phyloP scores from a whole-genome alignment of 1,140 invertebrate genomes.

The Musca domestica region DNA sequence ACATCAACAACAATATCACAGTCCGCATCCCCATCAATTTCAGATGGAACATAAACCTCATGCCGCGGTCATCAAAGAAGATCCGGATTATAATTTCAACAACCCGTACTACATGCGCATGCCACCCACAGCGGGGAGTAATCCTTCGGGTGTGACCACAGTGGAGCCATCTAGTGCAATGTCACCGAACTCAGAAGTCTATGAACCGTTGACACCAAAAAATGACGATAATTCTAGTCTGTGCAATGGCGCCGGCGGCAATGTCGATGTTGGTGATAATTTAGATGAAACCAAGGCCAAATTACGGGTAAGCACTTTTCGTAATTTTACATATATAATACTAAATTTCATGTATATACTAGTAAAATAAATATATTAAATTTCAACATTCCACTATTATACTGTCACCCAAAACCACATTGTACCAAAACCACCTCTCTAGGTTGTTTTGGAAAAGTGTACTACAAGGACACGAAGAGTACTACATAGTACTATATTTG shows the following conservation, averaged over 20 bases:
- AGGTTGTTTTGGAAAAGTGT: too few species aligned
- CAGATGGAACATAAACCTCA: constrained; percentile 19
- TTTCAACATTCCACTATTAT: neutral
- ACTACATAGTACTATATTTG: too few species aligned
- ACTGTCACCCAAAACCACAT: too few species aligned
- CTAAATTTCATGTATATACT: too few species aligned
- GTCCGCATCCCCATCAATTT: constrained; percentile 28
- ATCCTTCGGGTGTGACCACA: constrained; percentile 23
- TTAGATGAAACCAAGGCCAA: constrained; percentile 47
- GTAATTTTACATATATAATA: too few species aligned
- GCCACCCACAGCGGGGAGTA: constrained; percentile 23
- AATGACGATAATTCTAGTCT: constrained; percentile 51
- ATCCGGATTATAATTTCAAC: constrained; percentile 46
- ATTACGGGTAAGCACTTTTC: constrained; percentile 42
- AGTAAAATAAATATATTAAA: too few species aligned
- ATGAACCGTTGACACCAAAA: constrained; percentile 51
- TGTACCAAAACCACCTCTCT: too few species aligned
- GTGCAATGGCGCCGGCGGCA: constrained; percentile 39
- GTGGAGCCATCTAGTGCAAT: constrained; percentile 35
- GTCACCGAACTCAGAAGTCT: constrained; percentile 47
- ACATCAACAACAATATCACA: constrained; percentile 22
- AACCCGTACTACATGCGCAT: constrained; percentile 46
- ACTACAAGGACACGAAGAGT: too few species aligned
- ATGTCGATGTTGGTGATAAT: constrained; percentile 40
- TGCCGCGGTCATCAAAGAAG: constrained; percentile 26